Evolutionary conservation across 2,797 vertebrate genomes (phyloP).

Genomic region (Salarias fasciatus): DNA sequence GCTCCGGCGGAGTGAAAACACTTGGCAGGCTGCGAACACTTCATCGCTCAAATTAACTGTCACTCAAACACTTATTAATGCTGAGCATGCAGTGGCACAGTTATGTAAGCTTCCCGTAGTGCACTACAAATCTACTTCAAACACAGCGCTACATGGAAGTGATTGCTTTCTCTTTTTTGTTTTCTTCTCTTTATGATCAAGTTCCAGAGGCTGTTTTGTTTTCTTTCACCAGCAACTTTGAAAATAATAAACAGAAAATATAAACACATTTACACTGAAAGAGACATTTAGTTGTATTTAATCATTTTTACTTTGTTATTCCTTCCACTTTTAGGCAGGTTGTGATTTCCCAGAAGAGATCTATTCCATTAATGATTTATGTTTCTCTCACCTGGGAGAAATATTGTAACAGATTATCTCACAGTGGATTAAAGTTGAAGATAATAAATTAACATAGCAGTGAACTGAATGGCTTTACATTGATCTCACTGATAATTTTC

Average conservation of each 20-base stretch:
- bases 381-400: too few species aligned
- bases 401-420: too few species aligned
- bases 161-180: neutral
- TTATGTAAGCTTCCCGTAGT: neutral
- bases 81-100: neutral
- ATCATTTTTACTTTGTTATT: constrained; percentile 1
- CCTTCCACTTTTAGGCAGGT: neutral
- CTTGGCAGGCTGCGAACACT: neutral
- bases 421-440: too few species aligned
- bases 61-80: constrained; percentile 1
- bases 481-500: too few species aligned
- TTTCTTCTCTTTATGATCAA: neutral
- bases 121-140: neutral
- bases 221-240: neutral
- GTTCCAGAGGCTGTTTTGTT: neutral
- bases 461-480: too few species aligned
- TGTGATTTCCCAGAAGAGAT: too few species aligned
- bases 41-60: neutral
- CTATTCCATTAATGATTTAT: too few species aligned
- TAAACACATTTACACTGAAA: constrained; percentile 2
- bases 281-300: neutral
- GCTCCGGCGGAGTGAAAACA: constrained; percentile 10
- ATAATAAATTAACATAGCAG: too few species aligned
- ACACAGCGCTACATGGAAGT: too few species aligned
- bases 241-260: constrained; percentile 16